These are phyloP conservation scores for Gambusia holbrooki DNA, from an alignment of 2,113 vertebrate genomes.

Conservation along the genomic window DNA sequence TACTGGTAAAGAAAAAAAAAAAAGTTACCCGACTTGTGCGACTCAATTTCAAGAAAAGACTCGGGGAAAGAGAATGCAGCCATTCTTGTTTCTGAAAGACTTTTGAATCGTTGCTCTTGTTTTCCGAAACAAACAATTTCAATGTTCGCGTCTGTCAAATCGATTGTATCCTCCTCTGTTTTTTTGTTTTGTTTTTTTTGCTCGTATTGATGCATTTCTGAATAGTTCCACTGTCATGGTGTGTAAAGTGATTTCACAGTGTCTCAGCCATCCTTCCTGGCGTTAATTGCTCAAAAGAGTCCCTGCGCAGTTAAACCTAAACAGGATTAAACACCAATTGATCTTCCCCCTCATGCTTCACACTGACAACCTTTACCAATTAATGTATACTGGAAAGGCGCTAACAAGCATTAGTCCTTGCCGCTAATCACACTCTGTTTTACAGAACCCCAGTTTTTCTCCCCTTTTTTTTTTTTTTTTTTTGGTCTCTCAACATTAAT, in stretches of 20 bases:
- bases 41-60: slow-evolving; percentile 16
- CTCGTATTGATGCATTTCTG: slow-evolving; percentile 19
- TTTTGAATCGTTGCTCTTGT: background rate
- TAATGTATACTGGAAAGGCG: slow-evolving; percentile 45
- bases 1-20: background rate
- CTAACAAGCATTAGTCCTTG: slow-evolving; percentile 36
- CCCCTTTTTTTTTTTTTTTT: background rate
- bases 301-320: slow-evolving; percentile 36
- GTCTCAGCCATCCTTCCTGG: slow-evolving; percentile 39
- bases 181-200: background rate
- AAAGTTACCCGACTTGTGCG: background rate
- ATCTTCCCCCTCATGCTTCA: slow-evolving; percentile 52
- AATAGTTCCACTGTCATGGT: slow-evolving; percentile 36
- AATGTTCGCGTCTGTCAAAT: slow-evolving; percentile 25
- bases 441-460: slow-evolving; percentile 14
- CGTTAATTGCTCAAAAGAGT: slow-evolving; percentile 59
- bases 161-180: background rate
- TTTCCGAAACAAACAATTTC: background rate
- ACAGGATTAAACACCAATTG: slow-evolving; percentile 58
- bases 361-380: slow-evolving; percentile 31
- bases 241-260: slow-evolving; percentile 55
- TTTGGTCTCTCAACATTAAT: slow-evolving; percentile 7
- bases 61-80: background rate
- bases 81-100: background rate
- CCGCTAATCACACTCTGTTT: slow-evolving; percentile 20